These are phyloP conservation scores for Lophura nycthemera DNA, from an alignment of 2,113 vertebrate species.

Conservation along the genomic window DNA sequence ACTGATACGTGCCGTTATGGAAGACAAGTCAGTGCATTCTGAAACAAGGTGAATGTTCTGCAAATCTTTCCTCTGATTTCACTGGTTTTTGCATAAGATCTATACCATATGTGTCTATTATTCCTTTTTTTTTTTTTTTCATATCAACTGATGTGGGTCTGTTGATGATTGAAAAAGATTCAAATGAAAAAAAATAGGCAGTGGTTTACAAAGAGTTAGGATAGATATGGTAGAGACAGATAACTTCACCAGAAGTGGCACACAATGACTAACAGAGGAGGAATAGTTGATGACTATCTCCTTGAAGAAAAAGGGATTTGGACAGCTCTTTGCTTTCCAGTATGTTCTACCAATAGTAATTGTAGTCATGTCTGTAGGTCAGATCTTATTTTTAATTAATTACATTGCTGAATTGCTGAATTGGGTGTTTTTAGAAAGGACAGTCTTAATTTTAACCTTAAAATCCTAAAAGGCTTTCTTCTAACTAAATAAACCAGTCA, in stretches of 20 bases:
- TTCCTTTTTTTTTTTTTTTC: not conserved
- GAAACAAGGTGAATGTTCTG: not conserved
- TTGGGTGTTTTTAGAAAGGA: slow-evolving; percentile 20
- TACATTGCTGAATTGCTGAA: slow-evolving; percentile 21
- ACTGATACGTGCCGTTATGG: not conserved
- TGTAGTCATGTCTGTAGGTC: not conserved
- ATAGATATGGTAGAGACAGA: not conserved
- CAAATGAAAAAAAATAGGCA: not conserved
- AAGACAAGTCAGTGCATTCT: not conserved
- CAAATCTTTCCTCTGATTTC: not conserved
- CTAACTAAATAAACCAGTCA: slow-evolving; percentile 29
- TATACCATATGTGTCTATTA: not conserved
- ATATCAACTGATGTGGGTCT: not conserved
- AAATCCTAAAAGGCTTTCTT: slow-evolving; percentile 23
- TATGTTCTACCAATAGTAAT: not conserved
- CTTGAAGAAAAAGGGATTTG: not conserved
- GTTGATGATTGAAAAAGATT: not conserved
- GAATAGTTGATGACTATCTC: not conserved
- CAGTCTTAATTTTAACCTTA: slow-evolving; percentile 37
- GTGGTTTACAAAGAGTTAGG: not conserved
- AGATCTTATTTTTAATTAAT: slow-evolving; percentile 47
- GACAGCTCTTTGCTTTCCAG: not conserved
- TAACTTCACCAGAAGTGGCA: not conserved
- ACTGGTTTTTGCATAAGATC: not conserved
- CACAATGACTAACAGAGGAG: slow-evolving; percentile 10